Percentiles rank a stretch among this genome's conserved stretches.
phyloP scores from a whole-genome alignment of 2,113 vertebrate species.

The Siphamia tubifer region DNA sequence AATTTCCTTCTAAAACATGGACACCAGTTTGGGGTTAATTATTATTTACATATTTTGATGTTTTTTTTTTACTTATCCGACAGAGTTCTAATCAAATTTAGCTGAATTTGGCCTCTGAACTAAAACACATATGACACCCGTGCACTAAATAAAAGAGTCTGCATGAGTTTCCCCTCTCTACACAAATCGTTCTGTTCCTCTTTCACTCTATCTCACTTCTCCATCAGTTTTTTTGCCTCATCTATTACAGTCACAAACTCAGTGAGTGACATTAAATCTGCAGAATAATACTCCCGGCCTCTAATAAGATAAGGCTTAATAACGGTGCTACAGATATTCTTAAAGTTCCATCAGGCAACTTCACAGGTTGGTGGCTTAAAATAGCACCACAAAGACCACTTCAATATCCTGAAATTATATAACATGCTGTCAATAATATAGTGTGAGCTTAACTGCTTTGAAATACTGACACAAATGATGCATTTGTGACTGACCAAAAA shows the following conservation, averaged over 20 bases:
- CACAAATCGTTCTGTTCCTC: conserved; percentile 1
- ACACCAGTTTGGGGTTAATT: no score
- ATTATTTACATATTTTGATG: no score
- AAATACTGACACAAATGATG: conserved; percentile 2
- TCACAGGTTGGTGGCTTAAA: conserved; percentile 47
- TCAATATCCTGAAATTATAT: neutral
- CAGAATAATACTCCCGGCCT: neutral
- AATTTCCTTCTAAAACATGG: no score
- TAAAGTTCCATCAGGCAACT: conserved; percentile 33
- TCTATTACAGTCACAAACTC: neutral
- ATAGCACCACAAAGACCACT: conserved; percentile 20
- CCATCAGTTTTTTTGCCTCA: conserved; percentile 1
- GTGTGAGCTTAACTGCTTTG: neutral
- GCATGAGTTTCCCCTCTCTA: conserved; percentile 17
- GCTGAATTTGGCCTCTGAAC: no score
- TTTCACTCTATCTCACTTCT: neutral
- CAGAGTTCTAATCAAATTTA: no score
- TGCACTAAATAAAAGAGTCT: conserved; percentile 45
- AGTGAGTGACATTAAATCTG: conserved; percentile 6
- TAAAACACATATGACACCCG: no score
- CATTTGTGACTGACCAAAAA: neutral
- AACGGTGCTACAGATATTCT: conserved; percentile 19
- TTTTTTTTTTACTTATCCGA: no score
- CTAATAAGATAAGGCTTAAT: conserved; percentile 41
- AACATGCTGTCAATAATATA: neutral